Conservation (phyloP, 2,888 invertebrate species). For the Myathropa florea region DNA sequence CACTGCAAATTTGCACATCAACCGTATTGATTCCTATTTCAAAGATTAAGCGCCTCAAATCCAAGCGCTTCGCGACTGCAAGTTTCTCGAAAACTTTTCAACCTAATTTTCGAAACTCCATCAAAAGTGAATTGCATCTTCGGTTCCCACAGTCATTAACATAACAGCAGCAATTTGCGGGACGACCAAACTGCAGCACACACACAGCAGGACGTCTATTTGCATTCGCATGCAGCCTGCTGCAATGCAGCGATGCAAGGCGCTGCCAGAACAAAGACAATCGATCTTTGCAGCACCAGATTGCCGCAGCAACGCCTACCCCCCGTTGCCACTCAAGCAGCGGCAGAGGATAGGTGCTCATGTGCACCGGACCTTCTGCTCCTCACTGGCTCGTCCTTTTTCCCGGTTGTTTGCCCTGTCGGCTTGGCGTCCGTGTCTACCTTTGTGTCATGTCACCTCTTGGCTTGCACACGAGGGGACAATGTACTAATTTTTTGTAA, state of each 20-base stretch:
- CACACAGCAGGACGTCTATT: constrained; percentile 27
- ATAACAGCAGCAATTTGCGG: constrained; percentile 37
- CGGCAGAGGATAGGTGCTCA: not conserved
- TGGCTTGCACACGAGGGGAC: constrained; percentile 3
- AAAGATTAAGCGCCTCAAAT: not conserved
- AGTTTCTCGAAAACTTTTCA: constrained; percentile 28
- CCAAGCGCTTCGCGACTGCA: not conserved
- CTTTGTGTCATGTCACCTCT: constrained; percentile 37
- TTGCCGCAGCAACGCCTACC: constrained; percentile 22
- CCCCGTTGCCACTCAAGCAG: not conserved
- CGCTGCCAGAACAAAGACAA: constrained; percentile 20
- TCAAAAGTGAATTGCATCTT: constrained; percentile 6
- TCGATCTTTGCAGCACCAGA: constrained; percentile 40
- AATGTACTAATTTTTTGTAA: constrained; percentile 30
- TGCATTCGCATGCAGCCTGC: constrained; percentile 23
- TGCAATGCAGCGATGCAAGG: constrained; percentile 52
- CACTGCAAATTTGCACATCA: not conserved
- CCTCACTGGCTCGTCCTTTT: not conserved
- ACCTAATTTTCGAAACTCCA: constrained; percentile 27
- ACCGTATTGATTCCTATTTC: not conserved
- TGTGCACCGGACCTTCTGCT: not conserved
- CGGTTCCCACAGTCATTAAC: constrained; percentile 32
- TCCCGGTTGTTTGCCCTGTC: not conserved
- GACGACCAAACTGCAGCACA: not conserved
- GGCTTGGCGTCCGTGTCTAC: not conserved